Evolutionary conservation across 2,888 invertebrate species (phyloP).

Genomic region (Eupsilia transversa): DNA sequence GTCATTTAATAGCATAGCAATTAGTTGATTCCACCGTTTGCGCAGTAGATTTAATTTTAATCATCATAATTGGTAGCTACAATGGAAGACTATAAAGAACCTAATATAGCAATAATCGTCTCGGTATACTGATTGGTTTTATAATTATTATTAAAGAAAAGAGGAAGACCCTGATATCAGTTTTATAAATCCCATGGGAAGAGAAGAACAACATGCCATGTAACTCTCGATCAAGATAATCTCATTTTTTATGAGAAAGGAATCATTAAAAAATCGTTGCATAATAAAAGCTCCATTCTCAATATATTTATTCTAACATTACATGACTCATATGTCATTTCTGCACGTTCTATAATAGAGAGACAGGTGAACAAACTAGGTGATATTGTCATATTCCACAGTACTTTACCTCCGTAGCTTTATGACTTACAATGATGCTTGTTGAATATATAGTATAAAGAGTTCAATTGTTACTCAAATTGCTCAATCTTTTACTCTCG

Average conservation of each 20-base stretch:
- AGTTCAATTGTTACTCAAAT: constrained; percentile 70
- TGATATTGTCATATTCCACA: constrained; percentile 50
- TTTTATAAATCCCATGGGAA: constrained; percentile 29
- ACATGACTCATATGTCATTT: constrained; percentile 49
- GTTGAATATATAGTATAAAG: constrained; percentile 64
- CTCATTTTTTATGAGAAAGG: constrained; percentile 22
- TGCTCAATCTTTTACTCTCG: constrained; percentile 70
- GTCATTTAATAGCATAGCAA: not conserved
- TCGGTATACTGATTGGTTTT: not conserved
- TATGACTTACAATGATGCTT: constrained; percentile 45
- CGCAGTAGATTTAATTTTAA: constrained; percentile 1
- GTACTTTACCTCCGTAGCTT: constrained; percentile 34
- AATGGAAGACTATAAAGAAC: constrained; percentile 1
- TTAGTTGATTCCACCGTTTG: not conserved
- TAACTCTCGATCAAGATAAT: constrained; percentile 22
- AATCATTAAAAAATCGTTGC: constrained; percentile 20
- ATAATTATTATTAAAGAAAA: constrained; percentile 10
- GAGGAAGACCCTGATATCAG: not conserved
- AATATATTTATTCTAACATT: constrained; percentile 25
- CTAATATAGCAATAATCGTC: not conserved
- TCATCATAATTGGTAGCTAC: not conserved
- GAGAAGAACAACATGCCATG: constrained; percentile 4
- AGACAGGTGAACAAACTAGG: constrained; percentile 54
- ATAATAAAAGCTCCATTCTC: constrained; percentile 27
- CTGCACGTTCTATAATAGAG: constrained; percentile 27